These are phyloP conservation scores for Scotopteryx bipunctaria DNA, from an alignment of 2,888 invertebrate species.

Conservation along the genomic window DNA sequence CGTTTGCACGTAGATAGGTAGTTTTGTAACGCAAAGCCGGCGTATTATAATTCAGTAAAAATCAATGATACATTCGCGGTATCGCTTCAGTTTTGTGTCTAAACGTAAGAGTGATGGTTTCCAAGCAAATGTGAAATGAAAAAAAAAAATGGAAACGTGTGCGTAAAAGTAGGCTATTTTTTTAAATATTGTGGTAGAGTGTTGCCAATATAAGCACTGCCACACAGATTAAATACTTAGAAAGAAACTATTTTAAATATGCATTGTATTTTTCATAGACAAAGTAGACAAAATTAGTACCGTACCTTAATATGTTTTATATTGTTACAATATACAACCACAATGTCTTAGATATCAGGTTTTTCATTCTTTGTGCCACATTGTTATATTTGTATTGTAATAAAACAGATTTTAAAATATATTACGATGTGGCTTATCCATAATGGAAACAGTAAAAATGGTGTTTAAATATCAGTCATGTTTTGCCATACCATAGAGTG, in stretches of 20 bases:
- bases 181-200: constrained; percentile 19
- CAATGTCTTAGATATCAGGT: background rate
- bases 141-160: background rate
- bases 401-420: constrained; percentile 5
- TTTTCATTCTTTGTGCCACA: constrained; percentile 24
- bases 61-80: constrained; percentile 12
- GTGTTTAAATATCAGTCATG: too few species aligned
- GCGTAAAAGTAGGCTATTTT: constrained; percentile 12
- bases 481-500: too few species aligned
- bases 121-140: background rate
- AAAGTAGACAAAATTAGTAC: background rate
- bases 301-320: constrained; percentile 9
- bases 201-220: constrained; percentile 33
- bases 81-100: constrained; percentile 24
- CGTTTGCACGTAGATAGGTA: constrained; percentile 12
- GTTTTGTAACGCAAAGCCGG: constrained; percentile 17
- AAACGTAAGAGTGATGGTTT: background rate
- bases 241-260: constrained; percentile 25
- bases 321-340: constrained; percentile 1
- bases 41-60: constrained; percentile 6
- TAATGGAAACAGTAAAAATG: too few species aligned
- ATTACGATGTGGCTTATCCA: too few species aligned
- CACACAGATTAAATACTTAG: constrained; percentile 21
- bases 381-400: constrained; percentile 12
- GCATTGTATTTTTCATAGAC: constrained; percentile 16